phyloP scores from a whole-genome alignment of 2,888 invertebrate genomes.

The Chloroclystis v-ata region DNA sequence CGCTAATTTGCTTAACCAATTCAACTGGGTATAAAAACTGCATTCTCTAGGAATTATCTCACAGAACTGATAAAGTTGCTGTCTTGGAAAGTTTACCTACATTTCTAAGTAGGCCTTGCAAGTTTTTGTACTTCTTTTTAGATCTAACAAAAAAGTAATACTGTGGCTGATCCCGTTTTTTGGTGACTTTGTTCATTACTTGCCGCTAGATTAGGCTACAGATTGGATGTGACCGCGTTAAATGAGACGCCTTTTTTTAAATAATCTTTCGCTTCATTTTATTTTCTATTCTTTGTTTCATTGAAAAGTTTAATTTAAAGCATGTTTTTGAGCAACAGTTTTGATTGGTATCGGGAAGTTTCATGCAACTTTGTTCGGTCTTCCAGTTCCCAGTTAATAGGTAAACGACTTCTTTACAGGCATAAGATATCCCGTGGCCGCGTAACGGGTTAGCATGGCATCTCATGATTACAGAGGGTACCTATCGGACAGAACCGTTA shows the following conservation, averaged over 20 bases:
- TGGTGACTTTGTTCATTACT: constrained; percentile 41
- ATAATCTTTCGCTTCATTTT: constrained; percentile 8
- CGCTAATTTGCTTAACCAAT: too few species aligned
- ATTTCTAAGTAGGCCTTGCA: constrained; percentile 49
- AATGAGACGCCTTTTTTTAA: constrained; percentile 23
- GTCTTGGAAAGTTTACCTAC: constrained; percentile 42
- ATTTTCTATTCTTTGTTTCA: constrained; percentile 2
- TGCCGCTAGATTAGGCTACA: constrained; percentile 45
- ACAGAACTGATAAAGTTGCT: constrained; percentile 16
- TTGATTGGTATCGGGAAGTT: too few species aligned
- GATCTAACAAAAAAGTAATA: constrained; percentile 32
- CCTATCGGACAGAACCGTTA: constrained; percentile 55
- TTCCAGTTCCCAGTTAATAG: constrained; percentile 35
- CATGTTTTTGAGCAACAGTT: too few species aligned
- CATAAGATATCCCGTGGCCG: constrained; percentile 29
- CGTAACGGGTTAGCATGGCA: constrained; percentile 45
- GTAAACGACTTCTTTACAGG: constrained; percentile 45
- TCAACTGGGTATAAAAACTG: too few species aligned
- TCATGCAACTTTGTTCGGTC: too few species aligned
- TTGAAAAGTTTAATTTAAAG: too few species aligned
- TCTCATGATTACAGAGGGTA: constrained; percentile 48
- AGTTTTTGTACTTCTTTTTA: constrained; percentile 33
- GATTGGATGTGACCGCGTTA: constrained; percentile 39
- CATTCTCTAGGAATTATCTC: too few species aligned
- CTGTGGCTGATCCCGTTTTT: constrained; percentile 33